phyloP scores from a whole-genome alignment of 2,113 vertebrate species.

The Lycaon pictus region DNA sequence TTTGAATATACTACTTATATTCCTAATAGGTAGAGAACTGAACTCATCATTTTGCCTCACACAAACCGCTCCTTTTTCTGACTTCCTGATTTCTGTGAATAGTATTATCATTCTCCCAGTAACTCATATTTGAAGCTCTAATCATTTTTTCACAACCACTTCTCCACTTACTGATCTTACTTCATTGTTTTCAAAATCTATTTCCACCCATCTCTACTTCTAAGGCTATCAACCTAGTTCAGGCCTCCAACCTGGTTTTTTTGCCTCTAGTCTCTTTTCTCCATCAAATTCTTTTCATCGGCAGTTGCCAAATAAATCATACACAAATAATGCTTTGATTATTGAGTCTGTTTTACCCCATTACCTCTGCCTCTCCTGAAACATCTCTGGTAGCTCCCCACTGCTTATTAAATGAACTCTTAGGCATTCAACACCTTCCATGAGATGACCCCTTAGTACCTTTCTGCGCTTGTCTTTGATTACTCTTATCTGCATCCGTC shows the following conservation, averaged over 20 bases:
- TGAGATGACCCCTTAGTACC: background rate
- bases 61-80: conserved; percentile 36
- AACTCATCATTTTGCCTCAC: background rate
- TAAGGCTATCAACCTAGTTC: background rate
- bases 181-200: conserved; percentile 36
- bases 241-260: background rate
- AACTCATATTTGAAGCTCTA: background rate
- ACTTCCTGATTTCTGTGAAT: conserved; percentile 61
- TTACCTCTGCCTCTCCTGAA: background rate
- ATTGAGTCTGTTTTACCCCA: background rate
- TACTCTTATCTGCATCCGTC: background rate
- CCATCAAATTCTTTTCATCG: conserved; percentile 10
- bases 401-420: background rate
- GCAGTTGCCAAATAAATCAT: background rate
- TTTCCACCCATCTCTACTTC: background rate
- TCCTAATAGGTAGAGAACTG: background rate
- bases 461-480: background rate
- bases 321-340: background rate
- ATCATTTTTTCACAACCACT: conserved; percentile 40
- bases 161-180: background rate
- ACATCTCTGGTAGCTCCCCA: background rate
- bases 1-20: background rate
- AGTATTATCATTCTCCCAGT: background rate
- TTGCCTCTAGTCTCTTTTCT: background rate
- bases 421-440: background rate